Percentiles rank a stretch among this genome's conserved stretches.
Evolutionary conservation across 2,797 vertebrate species (phyloP).

Genomic region (Benthosema pterotum): DNA sequence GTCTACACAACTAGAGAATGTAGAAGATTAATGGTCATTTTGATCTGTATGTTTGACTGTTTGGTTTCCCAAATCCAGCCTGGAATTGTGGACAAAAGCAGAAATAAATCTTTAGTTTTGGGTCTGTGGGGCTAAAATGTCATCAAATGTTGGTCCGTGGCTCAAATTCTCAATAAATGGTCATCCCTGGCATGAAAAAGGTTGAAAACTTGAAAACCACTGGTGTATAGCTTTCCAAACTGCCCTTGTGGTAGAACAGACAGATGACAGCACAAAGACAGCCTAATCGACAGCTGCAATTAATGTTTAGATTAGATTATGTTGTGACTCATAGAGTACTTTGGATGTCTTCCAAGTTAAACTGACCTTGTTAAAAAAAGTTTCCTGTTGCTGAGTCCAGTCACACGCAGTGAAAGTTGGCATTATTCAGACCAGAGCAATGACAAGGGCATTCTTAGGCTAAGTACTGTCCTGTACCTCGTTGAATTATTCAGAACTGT

Average conservation of each 20-base stretch:
- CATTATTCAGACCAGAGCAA: slow-evolving; percentile 1
- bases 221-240: neutral
- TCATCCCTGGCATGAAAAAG: too few species aligned
- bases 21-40: too few species aligned
- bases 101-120: too few species aligned
- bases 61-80: too few species aligned
- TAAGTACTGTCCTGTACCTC: neutral
- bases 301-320: neutral
- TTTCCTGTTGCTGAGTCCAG: neutral
- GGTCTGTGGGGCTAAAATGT: too few species aligned
- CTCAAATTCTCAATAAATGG: too few species aligned
- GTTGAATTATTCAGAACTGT: slow-evolving; percentile 19
- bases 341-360: neutral
- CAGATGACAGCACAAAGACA: neutral
- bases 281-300: neutral
- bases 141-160: too few species aligned
- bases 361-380: slow-evolving; percentile 2
- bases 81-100: too few species aligned
- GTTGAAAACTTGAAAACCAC: too few species aligned
- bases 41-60: too few species aligned
- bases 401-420: neutral
- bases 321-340: neutral
- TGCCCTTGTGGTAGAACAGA: neutral
- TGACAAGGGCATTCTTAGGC: neutral
- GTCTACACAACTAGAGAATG: too few species aligned